Conservation (phyloP, 2,797 vertebrate species). For the Sylvia borin region DNA sequence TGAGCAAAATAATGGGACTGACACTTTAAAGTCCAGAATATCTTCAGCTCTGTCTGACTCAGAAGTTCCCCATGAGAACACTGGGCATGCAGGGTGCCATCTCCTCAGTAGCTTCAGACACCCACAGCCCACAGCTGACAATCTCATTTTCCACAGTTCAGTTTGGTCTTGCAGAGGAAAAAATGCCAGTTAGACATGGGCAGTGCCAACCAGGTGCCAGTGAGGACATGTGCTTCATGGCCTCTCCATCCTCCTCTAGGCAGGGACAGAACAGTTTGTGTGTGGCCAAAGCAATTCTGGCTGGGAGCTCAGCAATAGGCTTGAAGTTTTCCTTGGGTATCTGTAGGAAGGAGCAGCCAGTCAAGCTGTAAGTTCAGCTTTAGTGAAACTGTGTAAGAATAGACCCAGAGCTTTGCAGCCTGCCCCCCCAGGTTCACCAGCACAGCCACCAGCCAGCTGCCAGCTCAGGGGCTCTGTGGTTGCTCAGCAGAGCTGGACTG, state of each 20-base stretch:
- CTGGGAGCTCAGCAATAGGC: fast-evolving
- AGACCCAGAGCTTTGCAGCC: background rate
- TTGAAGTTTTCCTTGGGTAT: background rate
- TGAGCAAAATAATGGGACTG: background rate
- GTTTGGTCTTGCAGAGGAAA: background rate
- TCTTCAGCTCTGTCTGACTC: background rate
- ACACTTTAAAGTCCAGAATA: background rate
- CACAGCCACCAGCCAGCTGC: background rate
- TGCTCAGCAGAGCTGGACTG: background rate
- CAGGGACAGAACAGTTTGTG: background rate
- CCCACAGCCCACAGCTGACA: background rate
- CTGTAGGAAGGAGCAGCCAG: background rate
- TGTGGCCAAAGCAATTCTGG: background rate
- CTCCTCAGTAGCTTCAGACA: background rate
- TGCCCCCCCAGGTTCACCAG: background rate
- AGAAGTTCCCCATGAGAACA: background rate
- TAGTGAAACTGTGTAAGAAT: background rate
- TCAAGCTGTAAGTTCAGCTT: background rate
- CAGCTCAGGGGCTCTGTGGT: background rate
- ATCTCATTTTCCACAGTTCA: background rate
- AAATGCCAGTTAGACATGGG: background rate
- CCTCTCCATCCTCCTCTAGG: background rate
- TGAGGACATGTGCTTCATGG: background rate
- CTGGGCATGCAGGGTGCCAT: background rate
- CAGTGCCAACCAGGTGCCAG: background rate